Conservation (phyloP, 1,140 invertebrate species). For the Araneus ventricosus region DNA sequence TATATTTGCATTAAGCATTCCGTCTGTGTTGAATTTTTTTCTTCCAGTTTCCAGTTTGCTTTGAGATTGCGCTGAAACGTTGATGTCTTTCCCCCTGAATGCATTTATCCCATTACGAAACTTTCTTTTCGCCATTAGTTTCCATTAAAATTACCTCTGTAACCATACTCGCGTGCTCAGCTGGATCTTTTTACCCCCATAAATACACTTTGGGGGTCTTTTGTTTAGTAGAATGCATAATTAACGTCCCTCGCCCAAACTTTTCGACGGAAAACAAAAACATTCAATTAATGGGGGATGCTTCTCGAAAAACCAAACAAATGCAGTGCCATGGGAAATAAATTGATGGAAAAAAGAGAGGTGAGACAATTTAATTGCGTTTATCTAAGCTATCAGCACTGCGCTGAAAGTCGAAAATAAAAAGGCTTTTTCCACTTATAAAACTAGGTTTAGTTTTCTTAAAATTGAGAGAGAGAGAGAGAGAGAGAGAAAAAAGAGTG, state of each 20-base stretch:
- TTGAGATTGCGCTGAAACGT: background rate
- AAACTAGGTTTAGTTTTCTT: conserved; percentile 28
- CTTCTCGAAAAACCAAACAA: conserved; percentile 15
- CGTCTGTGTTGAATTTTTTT: too few relatives aligned
- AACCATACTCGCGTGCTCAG: background rate
- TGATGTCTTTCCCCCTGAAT: background rate
- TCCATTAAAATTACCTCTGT: background rate
- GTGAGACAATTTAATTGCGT: conserved; percentile 33
- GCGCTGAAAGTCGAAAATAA: background rate
- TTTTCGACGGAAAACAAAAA: conserved; percentile 8
- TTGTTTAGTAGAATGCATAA: conserved; percentile 20
- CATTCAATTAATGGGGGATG: conserved; percentile 38
- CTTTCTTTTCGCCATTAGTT: background rate
- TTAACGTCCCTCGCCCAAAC: background rate
- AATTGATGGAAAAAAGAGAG: background rate
- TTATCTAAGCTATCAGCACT: conserved; percentile 49
- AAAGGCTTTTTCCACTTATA: background rate
- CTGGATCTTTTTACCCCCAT: background rate
- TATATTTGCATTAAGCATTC: too few relatives aligned
- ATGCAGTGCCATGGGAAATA: background rate
- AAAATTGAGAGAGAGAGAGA: background rate
- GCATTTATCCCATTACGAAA: background rate
- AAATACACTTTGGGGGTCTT: background rate
- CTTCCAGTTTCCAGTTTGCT: too few relatives aligned
- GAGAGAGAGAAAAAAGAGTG: background rate